phyloP scores from a whole-genome alignment of 2,888 invertebrate genomes.

The Caradrina clavipalpis region DNA sequence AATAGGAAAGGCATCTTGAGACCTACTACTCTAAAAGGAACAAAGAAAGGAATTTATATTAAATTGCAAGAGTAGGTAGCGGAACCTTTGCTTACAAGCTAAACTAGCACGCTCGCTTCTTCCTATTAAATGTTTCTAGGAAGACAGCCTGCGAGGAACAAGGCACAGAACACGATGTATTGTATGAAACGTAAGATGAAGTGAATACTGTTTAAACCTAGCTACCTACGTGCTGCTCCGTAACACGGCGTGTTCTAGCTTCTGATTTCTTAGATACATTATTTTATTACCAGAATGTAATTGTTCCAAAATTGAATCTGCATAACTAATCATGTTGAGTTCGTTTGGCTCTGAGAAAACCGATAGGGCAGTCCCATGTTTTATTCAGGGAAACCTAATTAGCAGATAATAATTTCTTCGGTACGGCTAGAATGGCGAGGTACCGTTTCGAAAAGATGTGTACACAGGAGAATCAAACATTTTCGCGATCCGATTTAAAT shows the following conservation, averaged over 20 bases:
- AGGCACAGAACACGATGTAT: conserved; percentile 15
- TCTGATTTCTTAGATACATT: conserved; percentile 6
- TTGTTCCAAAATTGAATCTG: neutral
- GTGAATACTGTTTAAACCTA: neutral
- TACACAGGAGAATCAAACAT: neutral
- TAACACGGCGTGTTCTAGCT: neutral
- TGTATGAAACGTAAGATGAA: conserved; percentile 3
- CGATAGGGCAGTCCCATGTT: no score
- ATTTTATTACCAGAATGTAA: no score
- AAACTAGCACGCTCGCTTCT: conserved; percentile 33
- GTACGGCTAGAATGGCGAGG: no score
- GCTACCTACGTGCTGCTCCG: neutral
- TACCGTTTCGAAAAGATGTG: no score
- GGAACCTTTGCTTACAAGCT: conserved; percentile 37
- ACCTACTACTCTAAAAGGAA: conserved; percentile 35
- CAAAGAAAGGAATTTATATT: conserved; percentile 49
- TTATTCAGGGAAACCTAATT: no score
- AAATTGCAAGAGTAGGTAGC: conserved; percentile 45
- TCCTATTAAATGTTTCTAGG: conserved; percentile 43
- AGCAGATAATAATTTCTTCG: no score
- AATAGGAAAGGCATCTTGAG: conserved; percentile 35
- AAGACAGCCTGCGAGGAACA: conserved; percentile 14
- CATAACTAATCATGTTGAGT: neutral
- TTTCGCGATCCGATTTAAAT: neutral
- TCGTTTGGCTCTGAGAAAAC: neutral